Percentiles rank a stretch among this genome's conserved stretches.
Evolutionary conservation across 2,888 invertebrate genomes (phyloP).

Genomic region (Ferrisia virgata): DNA sequence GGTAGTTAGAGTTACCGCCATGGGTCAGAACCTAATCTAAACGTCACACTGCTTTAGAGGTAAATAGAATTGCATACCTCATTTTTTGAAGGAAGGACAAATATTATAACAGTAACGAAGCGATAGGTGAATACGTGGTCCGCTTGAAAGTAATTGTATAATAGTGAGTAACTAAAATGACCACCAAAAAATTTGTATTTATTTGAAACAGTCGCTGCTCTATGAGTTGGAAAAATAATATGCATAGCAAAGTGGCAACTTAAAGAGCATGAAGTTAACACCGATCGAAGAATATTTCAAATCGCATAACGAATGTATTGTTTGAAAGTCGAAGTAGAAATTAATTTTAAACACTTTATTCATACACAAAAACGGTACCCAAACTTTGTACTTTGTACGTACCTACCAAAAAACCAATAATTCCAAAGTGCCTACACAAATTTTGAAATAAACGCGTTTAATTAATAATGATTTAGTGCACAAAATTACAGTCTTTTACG

Average conservation of each 20-base stretch:
- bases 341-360: slow-evolving; percentile 23
- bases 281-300: background rate
- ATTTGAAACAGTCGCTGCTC: background rate
- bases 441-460: slow-evolving; percentile 10
- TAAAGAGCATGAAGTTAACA: background rate
- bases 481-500: slow-evolving; percentile 3
- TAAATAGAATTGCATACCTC: background rate
- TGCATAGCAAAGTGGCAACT: background rate
- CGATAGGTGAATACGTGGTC: background rate
- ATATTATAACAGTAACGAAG: too few relatives aligned
- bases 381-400: background rate
- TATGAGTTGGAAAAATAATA: background rate
- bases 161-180: background rate
- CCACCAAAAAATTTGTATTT: background rate
- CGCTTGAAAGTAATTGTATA: background rate
- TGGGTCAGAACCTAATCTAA: too few relatives aligned
- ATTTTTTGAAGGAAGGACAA: background rate
- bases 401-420: background rate
- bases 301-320: slow-evolving; percentile 14
- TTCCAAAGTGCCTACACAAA: background rate
- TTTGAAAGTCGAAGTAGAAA: background rate
- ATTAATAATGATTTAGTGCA: slow-evolving; percentile 22
- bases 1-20: too few relatives aligned
- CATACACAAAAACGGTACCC: background rate
- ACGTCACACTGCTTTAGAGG: background rate